These are phyloP conservation scores for Notoglanidium macrostoma DNA, from an alignment of 2,797 vertebrate genomes.

Conservation along the genomic window DNA sequence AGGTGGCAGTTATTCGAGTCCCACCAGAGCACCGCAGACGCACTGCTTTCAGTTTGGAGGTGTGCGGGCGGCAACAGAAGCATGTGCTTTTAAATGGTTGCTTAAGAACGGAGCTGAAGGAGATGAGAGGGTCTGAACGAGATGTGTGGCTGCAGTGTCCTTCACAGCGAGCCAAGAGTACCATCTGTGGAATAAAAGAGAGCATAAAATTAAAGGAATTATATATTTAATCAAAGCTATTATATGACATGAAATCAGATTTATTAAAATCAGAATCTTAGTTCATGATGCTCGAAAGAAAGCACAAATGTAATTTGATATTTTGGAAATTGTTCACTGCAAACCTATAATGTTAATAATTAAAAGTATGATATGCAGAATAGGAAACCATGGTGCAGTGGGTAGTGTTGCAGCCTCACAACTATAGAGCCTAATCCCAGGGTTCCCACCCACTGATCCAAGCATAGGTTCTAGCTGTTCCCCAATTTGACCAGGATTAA, in stretches of 20 bases:
- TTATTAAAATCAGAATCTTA: not conserved
- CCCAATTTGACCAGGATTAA: not conserved
- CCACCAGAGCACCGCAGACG: conserved; percentile 89
- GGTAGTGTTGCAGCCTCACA: not conserved
- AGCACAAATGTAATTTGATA: not conserved
- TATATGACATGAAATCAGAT: not conserved
- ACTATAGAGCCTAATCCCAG: not conserved
- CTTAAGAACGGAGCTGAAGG: conserved; percentile 93
- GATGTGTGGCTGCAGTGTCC: conserved; percentile 92
- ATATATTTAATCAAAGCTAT: not conserved
- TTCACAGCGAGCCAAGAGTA: conserved; percentile 92
- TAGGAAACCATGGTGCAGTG: not conserved
- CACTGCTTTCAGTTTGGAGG: conserved; percentile 96
- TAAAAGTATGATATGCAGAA: not conserved
- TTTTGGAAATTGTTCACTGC: not conserved
- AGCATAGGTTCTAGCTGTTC: not conserved
- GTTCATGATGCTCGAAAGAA: not conserved
- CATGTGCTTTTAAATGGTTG: conserved; percentile 94
- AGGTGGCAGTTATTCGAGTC: conserved; percentile 91
- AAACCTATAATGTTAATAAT: not conserved
- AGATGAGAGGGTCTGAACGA: conserved; percentile 92
- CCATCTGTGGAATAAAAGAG: conserved; percentile 80
- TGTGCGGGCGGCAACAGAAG: conserved; percentile 94
- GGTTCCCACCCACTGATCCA: not conserved
- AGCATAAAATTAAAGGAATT: not conserved